These are phyloP conservation scores for Catocala sponsa DNA, from an alignment of 2,888 invertebrate species.

Conservation along the genomic window DNA sequence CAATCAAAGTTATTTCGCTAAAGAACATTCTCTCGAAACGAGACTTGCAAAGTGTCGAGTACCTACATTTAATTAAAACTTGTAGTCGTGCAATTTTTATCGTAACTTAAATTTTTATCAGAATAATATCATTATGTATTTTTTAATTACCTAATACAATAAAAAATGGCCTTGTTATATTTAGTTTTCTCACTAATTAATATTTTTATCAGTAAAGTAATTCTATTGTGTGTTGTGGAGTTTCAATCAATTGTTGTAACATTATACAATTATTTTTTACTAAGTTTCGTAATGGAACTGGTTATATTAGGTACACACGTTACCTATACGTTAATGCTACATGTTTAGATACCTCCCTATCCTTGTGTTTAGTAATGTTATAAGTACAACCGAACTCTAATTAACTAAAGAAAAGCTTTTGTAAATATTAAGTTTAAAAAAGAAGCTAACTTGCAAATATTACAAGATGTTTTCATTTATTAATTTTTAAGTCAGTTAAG, in stretches of 20 bases:
- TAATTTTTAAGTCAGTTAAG: constrained; percentile 9
- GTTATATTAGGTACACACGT: too few relatives aligned
- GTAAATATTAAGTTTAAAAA: neutral
- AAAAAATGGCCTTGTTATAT: too few relatives aligned
- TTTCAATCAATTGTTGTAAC: too few relatives aligned
- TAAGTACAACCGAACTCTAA: too few relatives aligned
- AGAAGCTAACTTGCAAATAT: neutral
- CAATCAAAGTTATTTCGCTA: constrained; percentile 29
- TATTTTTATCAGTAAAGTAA: too few relatives aligned
- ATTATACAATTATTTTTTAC: too few relatives aligned
- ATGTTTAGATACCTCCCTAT: too few relatives aligned
- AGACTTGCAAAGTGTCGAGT: constrained; percentile 4
- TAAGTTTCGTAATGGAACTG: too few relatives aligned
- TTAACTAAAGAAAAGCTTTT: neutral
- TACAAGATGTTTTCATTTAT: constrained; percentile 1
- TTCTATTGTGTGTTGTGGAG: too few relatives aligned
- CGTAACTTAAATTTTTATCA: neutral
- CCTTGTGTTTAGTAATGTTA: too few relatives aligned
- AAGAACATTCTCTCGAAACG: constrained; percentile 17
- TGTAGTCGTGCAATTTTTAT: neutral
- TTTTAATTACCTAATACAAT: neutral
- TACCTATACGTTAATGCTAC: too few relatives aligned
- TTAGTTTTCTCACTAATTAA: too few relatives aligned
- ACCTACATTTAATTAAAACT: constrained; percentile 18
- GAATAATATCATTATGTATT: neutral